Conservation (phyloP, 2,888 invertebrate genomes). For the Megaustenia siamemsis region DNA sequence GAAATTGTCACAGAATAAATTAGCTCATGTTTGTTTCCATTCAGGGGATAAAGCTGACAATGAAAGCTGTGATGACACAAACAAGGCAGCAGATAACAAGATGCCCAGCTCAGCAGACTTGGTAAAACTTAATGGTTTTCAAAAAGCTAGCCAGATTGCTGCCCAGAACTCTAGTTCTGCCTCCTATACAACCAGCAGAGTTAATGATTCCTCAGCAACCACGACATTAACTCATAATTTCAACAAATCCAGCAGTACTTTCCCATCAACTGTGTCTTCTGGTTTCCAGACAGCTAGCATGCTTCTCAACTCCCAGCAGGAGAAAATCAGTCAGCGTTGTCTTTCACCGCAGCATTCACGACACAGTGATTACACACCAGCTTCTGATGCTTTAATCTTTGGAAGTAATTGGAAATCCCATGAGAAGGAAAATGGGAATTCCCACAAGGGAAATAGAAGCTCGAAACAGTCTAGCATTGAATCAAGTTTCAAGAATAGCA, state of each 20-base stretch:
- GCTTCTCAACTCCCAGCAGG: neutral
- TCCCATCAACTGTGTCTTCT: neutral
- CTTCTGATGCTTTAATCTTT: neutral
- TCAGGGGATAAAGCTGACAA: neutral
- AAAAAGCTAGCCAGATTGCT: slow-evolving; percentile 38
- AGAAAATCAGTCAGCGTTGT: neutral
- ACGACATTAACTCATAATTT: neutral
- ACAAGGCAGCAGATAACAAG: neutral
- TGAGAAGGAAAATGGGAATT: neutral
- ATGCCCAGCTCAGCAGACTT: neutral
- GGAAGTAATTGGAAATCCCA: neutral
- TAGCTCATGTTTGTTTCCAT: slow-evolving; percentile 65
- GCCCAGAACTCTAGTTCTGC: neutral
- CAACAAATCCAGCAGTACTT: neutral
- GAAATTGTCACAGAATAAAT: slow-evolving; percentile 65
- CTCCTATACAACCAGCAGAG: neutral
- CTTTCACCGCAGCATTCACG: neutral
- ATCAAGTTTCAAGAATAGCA: neutral
- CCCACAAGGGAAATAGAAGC: neutral
- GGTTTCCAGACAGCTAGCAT: slow-evolving; percentile 29
- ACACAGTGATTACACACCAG: neutral
- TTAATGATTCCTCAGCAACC: neutral
- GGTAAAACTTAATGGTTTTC: slow-evolving; percentile 2
- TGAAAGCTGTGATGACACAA: neutral
- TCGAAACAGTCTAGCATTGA: neutral